These are phyloP conservation scores for Drosophila kuntzei DNA, from an alignment of 2,888 invertebrate species.

Conservation along the genomic window DNA sequence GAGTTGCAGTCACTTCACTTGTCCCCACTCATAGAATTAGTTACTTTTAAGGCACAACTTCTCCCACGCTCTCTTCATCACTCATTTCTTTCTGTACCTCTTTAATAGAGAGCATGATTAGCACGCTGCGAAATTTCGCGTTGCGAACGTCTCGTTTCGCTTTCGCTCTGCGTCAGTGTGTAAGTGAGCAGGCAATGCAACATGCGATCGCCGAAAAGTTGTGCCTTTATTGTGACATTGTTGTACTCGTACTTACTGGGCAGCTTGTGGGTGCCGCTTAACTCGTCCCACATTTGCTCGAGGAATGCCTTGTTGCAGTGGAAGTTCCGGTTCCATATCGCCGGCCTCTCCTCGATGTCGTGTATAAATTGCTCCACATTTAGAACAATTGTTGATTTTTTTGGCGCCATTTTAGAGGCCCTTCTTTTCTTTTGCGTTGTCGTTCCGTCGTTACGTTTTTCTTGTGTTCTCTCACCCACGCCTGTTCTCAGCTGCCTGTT, in stretches of 20 bases:
- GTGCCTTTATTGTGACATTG: conserved; percentile 29
- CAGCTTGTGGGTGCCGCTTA: conserved; percentile 83
- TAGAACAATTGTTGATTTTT: conserved; percentile 84
- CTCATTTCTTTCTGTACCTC: not conserved
- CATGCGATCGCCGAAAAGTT: conserved; percentile 23
- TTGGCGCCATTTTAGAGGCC: conserved; percentile 81
- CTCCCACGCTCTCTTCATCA: not conserved
- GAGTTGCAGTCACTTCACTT: conserved; percentile 8
- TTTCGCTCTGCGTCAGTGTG: not conserved
- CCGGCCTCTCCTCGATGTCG: conserved; percentile 85
- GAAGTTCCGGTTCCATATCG: conserved; percentile 86
- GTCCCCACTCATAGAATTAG: conserved; percentile 7
- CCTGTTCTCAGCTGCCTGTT: conserved; percentile 30
- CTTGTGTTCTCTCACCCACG: conserved; percentile 29
- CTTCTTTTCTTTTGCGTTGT: conserved; percentile 17
- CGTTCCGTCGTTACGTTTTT: conserved; percentile 23
- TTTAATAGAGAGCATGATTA: conserved; percentile 1
- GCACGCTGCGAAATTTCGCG: not conserved
- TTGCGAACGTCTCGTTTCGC: not conserved
- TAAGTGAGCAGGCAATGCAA: not conserved
- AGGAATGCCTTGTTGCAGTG: conserved; percentile 85
- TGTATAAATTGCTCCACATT: conserved; percentile 85
- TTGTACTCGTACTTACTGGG: conserved; percentile 82
- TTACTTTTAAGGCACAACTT: conserved; percentile 38
- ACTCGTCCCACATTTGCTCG: conserved; percentile 85